Percentiles rank a stretch among this genome's conserved stretches.
These are phyloP conservation scores for Zoroaster sp. DNA, from an alignment of 53 echinoderm and acorn worm species.

Conservation along the genomic window DNA sequence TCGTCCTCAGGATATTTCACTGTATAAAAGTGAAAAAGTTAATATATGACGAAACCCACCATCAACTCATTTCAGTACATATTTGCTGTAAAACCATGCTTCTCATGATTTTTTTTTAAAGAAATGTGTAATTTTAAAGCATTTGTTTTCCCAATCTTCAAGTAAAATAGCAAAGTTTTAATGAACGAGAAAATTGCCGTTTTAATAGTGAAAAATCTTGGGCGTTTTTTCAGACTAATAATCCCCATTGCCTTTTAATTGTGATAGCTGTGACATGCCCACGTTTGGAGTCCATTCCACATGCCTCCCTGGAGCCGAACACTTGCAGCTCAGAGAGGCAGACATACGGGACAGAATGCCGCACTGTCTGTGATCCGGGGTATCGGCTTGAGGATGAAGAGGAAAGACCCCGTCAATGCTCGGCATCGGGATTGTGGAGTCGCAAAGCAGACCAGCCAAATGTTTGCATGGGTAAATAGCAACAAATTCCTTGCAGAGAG, in stretches of 20 bases:
- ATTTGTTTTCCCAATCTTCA: no score
- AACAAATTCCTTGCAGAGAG: background rate
- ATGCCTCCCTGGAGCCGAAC: slow-evolving; percentile 45
- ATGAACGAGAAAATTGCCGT: no score
- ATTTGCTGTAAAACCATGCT: no score
- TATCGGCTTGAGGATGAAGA: slow-evolving; percentile 21
- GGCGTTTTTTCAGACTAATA: background rate
- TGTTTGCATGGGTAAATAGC: slow-evolving; percentile 46
- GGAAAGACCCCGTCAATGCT: slow-evolving; percentile 1
- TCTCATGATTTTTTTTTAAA: no score
- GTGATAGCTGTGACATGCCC: slow-evolving; percentile 75
- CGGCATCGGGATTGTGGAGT: slow-evolving; percentile 68
- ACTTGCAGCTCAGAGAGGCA: slow-evolving; percentile 63
- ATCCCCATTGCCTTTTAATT: background rate
- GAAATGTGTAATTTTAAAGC: no score
- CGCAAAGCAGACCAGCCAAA: slow-evolving; percentile 1
- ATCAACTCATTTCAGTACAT: no score
- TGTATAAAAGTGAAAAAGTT: no score
- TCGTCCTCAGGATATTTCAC: no score
- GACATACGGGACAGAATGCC: slow-evolving; percentile 62
- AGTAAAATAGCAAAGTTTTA: no score
- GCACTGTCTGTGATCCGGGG: slow-evolving; percentile 60
- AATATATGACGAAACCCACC: no score
- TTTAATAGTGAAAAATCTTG: no score
- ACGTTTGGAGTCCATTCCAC: slow-evolving; percentile 33